Evolutionary conservation across 2,888 invertebrate genomes (phyloP).

Genomic region (Neria commutata): DNA sequence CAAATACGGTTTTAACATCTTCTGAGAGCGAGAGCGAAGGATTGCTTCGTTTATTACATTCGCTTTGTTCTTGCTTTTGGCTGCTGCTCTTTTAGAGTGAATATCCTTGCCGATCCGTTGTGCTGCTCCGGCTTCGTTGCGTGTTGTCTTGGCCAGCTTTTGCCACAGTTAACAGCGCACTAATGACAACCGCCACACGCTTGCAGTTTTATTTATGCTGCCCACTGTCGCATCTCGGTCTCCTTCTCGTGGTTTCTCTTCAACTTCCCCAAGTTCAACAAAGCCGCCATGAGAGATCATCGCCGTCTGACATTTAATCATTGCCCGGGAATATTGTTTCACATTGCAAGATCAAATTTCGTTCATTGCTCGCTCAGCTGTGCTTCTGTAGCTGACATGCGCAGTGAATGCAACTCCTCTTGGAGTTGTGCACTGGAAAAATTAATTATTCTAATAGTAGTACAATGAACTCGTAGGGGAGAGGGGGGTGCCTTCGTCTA

Average conservation of each 20-base stretch:
- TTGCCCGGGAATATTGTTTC: conserved; percentile 24
- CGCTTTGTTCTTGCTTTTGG: background rate
- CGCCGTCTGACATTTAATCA: background rate
- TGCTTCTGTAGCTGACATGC: too few species aligned
- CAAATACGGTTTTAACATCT: conserved; percentile 20
- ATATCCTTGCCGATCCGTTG: conserved; percentile 27
- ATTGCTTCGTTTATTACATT: background rate
- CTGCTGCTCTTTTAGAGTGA: background rate
- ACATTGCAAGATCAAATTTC: conserved; percentile 41
- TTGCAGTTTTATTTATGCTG: conserved; percentile 45
- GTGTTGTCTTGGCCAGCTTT: conserved; percentile 7
- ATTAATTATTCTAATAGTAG: too few species aligned
- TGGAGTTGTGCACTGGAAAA: background rate
- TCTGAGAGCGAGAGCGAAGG: background rate
- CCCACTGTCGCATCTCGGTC: background rate
- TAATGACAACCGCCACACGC: conserved; percentile 42
- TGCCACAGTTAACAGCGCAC: conserved; percentile 36
- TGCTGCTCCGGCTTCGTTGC: too few species aligned
- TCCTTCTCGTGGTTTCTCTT: background rate
- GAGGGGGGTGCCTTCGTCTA: too few species aligned
- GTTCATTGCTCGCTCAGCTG: conserved; percentile 41
- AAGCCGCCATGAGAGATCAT: too few species aligned
- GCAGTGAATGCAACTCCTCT: conserved; percentile 18
- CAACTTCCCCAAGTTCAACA: background rate
- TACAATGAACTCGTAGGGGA: too few species aligned